Conservation (phyloP, 1,140 invertebrate genomes). For the Trissolcus basalis region DNA sequence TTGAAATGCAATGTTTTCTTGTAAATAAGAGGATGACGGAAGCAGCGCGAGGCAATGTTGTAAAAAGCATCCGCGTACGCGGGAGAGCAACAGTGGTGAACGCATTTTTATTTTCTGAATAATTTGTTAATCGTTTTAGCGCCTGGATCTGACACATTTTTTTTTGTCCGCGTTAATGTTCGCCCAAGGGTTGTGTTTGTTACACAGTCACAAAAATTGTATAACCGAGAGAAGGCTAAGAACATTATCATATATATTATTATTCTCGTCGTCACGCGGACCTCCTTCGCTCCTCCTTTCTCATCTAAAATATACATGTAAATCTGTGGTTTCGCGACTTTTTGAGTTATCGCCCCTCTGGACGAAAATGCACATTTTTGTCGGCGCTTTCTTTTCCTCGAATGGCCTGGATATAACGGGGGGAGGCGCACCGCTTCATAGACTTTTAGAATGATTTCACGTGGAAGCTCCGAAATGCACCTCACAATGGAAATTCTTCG, state of each 20-base stretch:
- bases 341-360: slow-evolving; percentile 52
- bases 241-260: slow-evolving; percentile 67
- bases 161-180: slow-evolving; percentile 19
- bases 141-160: slow-evolving; percentile 43
- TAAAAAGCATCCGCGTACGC: slow-evolving; percentile 8
- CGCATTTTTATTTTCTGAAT: slow-evolving; percentile 34
- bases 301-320: slow-evolving; percentile 60
- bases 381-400: slow-evolving; percentile 10
- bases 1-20: slow-evolving; percentile 41
- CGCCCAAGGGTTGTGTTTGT: slow-evolving; percentile 4
- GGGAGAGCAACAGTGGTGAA: slow-evolving; percentile 22
- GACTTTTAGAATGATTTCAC: slow-evolving; percentile 35
- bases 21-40: slow-evolving; percentile 26
- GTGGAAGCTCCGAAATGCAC: slow-evolving; percentile 24
- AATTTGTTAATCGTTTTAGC: slow-evolving; percentile 52
- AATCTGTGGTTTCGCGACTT: slow-evolving; percentile 52
- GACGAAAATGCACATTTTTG: slow-evolving; percentile 24
- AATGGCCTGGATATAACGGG: slow-evolving; percentile 16
- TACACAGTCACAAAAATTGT: slow-evolving; percentile 32
- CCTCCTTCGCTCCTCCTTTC: slow-evolving; percentile 31
- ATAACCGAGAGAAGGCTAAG: slow-evolving; percentile 33
- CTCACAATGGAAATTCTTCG: slow-evolving; percentile 16
- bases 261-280: slow-evolving; percentile 44
- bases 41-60: slow-evolving; percentile 5
- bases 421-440: slow-evolving; percentile 34